Evolutionary conservation across 2,113 vertebrate genomes (phyloP).

Genomic region (Elgaria multicarinata): DNA sequence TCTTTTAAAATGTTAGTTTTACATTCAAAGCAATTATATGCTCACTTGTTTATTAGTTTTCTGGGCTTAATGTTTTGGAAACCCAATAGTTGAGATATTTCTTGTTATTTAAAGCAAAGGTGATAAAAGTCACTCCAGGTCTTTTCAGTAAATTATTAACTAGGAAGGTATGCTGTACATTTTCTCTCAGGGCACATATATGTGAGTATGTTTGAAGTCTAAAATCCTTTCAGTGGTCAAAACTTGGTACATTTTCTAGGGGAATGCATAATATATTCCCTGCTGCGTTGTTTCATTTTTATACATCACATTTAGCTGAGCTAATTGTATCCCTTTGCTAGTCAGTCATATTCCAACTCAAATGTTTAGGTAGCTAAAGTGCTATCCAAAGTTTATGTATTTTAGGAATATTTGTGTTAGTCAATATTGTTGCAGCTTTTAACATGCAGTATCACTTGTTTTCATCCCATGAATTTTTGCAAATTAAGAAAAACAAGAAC

Average conservation of each 20-base stretch:
- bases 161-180: neutral
- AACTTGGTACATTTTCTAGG: neutral
- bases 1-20: neutral
- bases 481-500: slow-evolving; percentile 19
- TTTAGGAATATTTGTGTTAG: neutral
- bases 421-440: neutral
- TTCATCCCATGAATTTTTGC: neutral
- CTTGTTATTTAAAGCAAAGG: slow-evolving; percentile 8
- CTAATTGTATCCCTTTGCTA: slow-evolving; percentile 19
- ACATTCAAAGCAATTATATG: neutral
- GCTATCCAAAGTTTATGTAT: neutral
- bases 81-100: neutral
- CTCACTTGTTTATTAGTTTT: neutral
- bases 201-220: neutral
- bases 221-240: neutral
- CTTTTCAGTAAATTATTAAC: slow-evolving; percentile 2
- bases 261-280: neutral
- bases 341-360: neutral
- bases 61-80: neutral
- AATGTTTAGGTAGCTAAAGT: slow-evolving; percentile 25
- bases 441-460: neutral
- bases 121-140: slow-evolving; percentile 1
- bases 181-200: neutral
- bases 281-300: slow-evolving; percentile 18
- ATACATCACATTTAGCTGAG: slow-evolving; percentile 20